These are phyloP conservation scores for Pithecia hirsuta DNA, from an alignment of 2,797 vertebrate species.

Conservation along the genomic window DNA sequence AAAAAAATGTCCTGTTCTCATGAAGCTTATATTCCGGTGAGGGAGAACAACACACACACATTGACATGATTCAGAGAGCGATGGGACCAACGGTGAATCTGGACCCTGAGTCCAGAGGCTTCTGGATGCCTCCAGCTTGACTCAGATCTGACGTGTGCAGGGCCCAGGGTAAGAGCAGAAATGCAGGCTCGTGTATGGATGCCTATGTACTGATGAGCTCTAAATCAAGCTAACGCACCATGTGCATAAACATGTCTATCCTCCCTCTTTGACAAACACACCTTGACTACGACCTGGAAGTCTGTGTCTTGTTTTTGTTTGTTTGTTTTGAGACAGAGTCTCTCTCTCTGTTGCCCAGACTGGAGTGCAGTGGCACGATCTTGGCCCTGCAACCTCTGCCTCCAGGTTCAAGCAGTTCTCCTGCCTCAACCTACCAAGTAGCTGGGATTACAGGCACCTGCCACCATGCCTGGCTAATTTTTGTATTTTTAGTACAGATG, in stretches of 20 bases:
- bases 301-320: no score
- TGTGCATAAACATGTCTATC: background rate
- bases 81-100: background rate
- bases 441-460: no score
- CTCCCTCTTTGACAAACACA: background rate
- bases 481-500: no score
- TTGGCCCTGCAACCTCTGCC: no score
- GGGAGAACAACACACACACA: background rate
- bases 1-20: background rate
- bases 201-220: background rate
- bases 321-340: no score
- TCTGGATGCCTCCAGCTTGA: background rate
- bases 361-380: no score
- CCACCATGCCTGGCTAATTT: no score
- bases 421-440: no score
- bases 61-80: background rate
- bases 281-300: background rate
- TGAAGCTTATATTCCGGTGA: background rate
- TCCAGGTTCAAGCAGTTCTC: no score
- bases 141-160: rapidly evolving
- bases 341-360: no score
- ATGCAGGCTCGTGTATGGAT: background rate
- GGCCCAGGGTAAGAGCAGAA: background rate
- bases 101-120: background rate
- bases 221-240: background rate